Conservation (phyloP, 2,888 invertebrate genomes). For the Troides oblongomaculatus region DNA sequence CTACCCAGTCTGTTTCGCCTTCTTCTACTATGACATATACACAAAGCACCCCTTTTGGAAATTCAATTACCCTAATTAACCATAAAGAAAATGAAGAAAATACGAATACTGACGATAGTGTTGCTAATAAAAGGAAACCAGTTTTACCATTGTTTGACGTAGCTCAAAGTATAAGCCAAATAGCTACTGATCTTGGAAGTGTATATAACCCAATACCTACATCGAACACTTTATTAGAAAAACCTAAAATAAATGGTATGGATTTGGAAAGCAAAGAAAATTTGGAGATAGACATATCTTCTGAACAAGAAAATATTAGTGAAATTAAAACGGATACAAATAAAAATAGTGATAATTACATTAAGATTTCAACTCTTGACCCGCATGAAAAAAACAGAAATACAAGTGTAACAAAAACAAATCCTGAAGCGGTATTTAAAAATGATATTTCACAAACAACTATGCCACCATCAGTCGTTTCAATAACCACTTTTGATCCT, state of each 20-base stretch:
- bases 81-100: conserved; percentile 32
- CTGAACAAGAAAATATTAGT: conserved; percentile 42
- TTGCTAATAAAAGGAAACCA: conserved; percentile 43
- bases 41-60: conserved; percentile 48
- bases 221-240: conserved; percentile 56
- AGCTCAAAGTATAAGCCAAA: conserved; percentile 74
- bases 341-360: conserved; percentile 51
- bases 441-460: conserved; percentile 34
- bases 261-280: conserved; percentile 71
- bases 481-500: conserved; percentile 57
- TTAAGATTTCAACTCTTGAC: conserved; percentile 67
- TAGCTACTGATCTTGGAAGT: conserved; percentile 70
- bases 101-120: conserved; percentile 29
- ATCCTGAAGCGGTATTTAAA: background rate
- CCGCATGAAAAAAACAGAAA: conserved; percentile 44
- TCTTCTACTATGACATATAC: conserved; percentile 63
- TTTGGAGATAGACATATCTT: conserved; percentile 64
- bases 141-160: conserved; percentile 64
- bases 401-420: conserved; percentile 29
- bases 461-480: conserved; percentile 30
- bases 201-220: conserved; percentile 63
- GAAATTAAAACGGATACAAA: conserved; percentile 36
- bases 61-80: conserved; percentile 34
- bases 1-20: conserved; percentile 70
- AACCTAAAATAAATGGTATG: conserved; percentile 48